Conservation (phyloP, 2,113 vertebrate genomes). For the Silurus glanis region DNA sequence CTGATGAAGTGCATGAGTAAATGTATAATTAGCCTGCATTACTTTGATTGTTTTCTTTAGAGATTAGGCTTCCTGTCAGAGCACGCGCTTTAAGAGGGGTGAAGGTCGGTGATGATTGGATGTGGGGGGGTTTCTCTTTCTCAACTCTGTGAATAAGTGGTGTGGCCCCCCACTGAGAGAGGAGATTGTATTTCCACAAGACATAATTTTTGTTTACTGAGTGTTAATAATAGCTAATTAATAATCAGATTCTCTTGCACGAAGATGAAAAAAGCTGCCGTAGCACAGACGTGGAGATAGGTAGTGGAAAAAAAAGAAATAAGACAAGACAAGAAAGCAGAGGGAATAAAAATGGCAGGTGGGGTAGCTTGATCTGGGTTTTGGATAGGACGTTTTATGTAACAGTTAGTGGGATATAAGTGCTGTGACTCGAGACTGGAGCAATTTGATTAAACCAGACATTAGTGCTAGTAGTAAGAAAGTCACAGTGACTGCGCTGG, state of each 20-base stretch:
- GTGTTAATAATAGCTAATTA: conserved; percentile 99
- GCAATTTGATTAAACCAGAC: not conserved
- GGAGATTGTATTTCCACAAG: conserved; percentile 94
- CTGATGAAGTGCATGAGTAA: conserved; percentile 78
- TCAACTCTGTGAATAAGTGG: conserved; percentile 85
- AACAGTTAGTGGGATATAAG: not conserved
- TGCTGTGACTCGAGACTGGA: not conserved
- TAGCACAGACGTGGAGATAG: conserved; percentile 64
- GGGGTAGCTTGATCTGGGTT: not conserved
- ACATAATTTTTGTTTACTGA: conserved; percentile 99
- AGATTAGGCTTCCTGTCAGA: conserved; percentile 80
- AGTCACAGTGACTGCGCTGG: not conserved
- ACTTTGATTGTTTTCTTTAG: conserved; percentile 82
- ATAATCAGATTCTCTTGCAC: conserved; percentile 87
- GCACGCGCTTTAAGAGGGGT: conserved; percentile 71
- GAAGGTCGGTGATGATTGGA: conserved; percentile 91
- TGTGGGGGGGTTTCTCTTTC: conserved; percentile 81
- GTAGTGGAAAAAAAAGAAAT: conserved; percentile 39
- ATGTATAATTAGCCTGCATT: conserved; percentile 82
- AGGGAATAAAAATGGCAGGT: conserved; percentile 14
- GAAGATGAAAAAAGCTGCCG: conserved; percentile 59
- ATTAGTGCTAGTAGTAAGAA: not conserved
- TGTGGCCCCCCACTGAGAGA: conserved; percentile 84
- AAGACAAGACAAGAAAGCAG: conserved; percentile 34
- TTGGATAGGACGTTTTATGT: not conserved